Evolutionary conservation across 2,888 invertebrate genomes (phyloP), one percentile per base, ranked within the genome.

Genomic region (Himalopsyche japonica): DNA sequence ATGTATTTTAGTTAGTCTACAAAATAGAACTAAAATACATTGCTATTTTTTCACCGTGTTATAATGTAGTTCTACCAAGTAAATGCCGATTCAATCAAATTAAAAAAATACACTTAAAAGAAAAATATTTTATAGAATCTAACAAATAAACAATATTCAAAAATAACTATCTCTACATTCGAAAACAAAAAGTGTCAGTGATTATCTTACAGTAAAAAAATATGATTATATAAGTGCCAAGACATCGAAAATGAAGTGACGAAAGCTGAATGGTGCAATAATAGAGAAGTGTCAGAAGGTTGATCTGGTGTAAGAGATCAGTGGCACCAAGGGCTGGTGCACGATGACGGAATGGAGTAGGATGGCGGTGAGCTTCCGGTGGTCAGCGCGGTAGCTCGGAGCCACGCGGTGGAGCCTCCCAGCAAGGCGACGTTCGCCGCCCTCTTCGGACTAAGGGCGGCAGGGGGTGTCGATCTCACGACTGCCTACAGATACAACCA

Each of bases 401-500:
- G 24, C 49, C n/a, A n/a, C 27, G 80, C 92, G 92, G 94, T 94
- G 95, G 94, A 94, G 93, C 91, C 92, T 85, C 93, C 93, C 90
- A 92, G 93, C 89, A 94, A 94, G 90, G 93, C 95, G 89, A 93
- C 94, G 89, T 92, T 93, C 89, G 94, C 95, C 91, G 93, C 94
- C 93, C 93, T 93, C 88, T 92, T 93, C 87, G 92, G 93, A 91
- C 92, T 94, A 89, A 93, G 94, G 86, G 87, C 86, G 86, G 87
- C 84, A 79, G 93, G 93, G 88, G 95, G 95, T 88, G 97, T 98
- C 95, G 98, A 98, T 92, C 94, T 98, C 89, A 96, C 97, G 90
- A 97, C 97, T 89, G 97, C 98, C 89, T 98, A 98, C 92, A 94
- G 98, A 89, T 98, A 98, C 94, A 98, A 98, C 92, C 98, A 98